Evolutionary conservation across 2,797 vertebrate genomes (phyloP).

Genomic region (Epinephelus awoara): DNA sequence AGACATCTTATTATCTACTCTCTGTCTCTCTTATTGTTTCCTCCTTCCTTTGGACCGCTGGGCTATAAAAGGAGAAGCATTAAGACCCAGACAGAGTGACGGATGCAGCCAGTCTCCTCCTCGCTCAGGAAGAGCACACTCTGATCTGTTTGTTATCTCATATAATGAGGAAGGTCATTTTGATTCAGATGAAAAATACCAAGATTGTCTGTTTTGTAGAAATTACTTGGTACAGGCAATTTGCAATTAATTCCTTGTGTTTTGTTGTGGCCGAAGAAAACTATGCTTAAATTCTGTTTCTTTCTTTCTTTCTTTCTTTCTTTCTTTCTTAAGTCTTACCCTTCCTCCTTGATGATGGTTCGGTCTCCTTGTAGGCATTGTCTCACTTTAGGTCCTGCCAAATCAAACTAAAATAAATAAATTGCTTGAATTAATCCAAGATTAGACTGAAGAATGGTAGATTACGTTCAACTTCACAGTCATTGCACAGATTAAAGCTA

Average conservation of each 20-base stretch:
- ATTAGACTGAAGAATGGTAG: not conserved
- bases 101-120: conserved; percentile 33
- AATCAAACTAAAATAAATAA: too few relatives aligned
- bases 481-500: not conserved
- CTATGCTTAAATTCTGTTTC: not conserved
- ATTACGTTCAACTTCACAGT: not conserved
- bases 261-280: not conserved
- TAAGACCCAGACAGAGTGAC: conserved; percentile 83
- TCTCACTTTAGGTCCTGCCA: too few relatives aligned
- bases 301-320: not conserved
- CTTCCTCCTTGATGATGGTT: too few relatives aligned
- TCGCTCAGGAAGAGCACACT: not conserved
- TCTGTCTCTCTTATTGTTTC: conserved; percentile 72
- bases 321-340: too few relatives aligned
- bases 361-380: too few relatives aligned
- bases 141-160: conserved; percentile 32
- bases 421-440: not conserved
- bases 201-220: not conserved
- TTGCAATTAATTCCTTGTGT: not conserved
- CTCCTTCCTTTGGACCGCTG: conserved; percentile 53
- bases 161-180: not conserved
- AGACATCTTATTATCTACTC: conserved; percentile 48
- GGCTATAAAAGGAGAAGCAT: conserved; percentile 80
- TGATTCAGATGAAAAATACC: not conserved
- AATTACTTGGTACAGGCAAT: not conserved